phyloP scores from a whole-genome alignment of 2,888 invertebrate species.

The Miltochrista miniata region DNA sequence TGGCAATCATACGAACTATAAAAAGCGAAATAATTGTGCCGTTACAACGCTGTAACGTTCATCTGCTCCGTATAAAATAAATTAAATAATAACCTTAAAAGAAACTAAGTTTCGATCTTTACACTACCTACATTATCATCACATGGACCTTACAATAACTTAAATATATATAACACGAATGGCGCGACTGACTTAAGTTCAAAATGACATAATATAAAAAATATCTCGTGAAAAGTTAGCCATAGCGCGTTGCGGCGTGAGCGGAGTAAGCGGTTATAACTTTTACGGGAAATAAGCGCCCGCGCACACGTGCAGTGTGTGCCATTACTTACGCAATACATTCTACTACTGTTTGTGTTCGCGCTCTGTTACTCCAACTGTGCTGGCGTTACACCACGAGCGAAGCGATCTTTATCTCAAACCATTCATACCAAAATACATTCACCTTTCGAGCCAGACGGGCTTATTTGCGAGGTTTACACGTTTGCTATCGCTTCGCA shows the following conservation, averaged over 20 bases:
- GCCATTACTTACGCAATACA: conserved; percentile 38
- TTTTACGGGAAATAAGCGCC: conserved; percentile 38
- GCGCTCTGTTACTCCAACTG: conserved; percentile 46
- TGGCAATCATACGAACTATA: conserved; percentile 27
- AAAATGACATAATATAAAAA: conserved; percentile 61
- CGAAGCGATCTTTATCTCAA: conserved; percentile 12
- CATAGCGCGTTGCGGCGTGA: conserved; percentile 44
- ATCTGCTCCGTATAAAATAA: conserved; percentile 36
- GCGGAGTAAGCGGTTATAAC: conserved; percentile 19
- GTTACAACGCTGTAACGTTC: conserved; percentile 38
- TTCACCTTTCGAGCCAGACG: conserved; percentile 1
- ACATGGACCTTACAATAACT: conserved; percentile 50
- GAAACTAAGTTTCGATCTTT: conserved; percentile 46
- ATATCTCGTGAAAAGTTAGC: conserved; percentile 46
- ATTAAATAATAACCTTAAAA: conserved; percentile 36
- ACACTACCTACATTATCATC: conserved; percentile 44
- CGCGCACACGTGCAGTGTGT: conserved; percentile 38
- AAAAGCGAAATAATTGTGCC: conserved; percentile 44
- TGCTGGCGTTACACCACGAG: conserved; percentile 20
- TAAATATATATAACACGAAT: conserved; percentile 66
- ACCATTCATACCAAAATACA: neutral
- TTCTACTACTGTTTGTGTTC: conserved; percentile 36
- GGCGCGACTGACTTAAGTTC: conserved; percentile 78
- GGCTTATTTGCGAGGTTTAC: neutral
- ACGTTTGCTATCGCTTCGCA: conserved; percentile 9